Conservation (phyloP, 1,140 invertebrate species). For the Saccostrea echinata region DNA sequence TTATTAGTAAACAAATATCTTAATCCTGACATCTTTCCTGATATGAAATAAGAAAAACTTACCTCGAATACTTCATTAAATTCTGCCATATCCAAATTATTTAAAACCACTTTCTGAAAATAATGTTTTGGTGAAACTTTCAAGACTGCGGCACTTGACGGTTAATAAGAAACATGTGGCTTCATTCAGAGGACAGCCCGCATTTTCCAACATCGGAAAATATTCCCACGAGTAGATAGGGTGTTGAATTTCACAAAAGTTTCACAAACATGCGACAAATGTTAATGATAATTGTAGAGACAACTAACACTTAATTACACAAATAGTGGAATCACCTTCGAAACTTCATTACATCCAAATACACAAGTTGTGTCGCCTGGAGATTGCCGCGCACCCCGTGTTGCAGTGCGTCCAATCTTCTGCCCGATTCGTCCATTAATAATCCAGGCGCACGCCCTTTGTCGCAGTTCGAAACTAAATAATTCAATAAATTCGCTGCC, state of each 20-base stretch:
- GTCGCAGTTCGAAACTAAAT: constrained; percentile 33
- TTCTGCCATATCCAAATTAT: constrained; percentile 16
- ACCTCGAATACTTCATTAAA: constrained; percentile 29
- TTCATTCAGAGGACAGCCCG: not conserved
- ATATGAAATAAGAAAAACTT: not conserved
- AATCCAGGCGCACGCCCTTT: constrained; percentile 29
- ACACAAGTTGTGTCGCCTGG: not conserved
- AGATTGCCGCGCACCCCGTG: constrained; percentile 3
- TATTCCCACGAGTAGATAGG: not conserved
- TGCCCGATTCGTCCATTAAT: constrained; percentile 27
- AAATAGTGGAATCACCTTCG: constrained; percentile 1
- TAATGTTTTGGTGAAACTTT: constrained; percentile 17
- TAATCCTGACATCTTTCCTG: not conserved
- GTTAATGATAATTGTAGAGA: not conserved
- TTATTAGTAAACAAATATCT: not conserved
- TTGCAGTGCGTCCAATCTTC: not conserved
- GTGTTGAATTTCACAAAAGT: constrained; percentile 21
- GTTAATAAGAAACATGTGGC: constrained; percentile 14
- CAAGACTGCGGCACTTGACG: constrained; percentile 9
- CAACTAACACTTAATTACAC: not conserved
- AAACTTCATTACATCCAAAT: constrained; percentile 27
- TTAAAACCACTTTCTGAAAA: not conserved
- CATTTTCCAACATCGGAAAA: constrained; percentile 13
- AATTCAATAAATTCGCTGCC: constrained; percentile 23
- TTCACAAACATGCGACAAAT: constrained; percentile 16